phyloP scores from a whole-genome alignment of 1,140 invertebrate species.

The Chymomyza costata region DNA sequence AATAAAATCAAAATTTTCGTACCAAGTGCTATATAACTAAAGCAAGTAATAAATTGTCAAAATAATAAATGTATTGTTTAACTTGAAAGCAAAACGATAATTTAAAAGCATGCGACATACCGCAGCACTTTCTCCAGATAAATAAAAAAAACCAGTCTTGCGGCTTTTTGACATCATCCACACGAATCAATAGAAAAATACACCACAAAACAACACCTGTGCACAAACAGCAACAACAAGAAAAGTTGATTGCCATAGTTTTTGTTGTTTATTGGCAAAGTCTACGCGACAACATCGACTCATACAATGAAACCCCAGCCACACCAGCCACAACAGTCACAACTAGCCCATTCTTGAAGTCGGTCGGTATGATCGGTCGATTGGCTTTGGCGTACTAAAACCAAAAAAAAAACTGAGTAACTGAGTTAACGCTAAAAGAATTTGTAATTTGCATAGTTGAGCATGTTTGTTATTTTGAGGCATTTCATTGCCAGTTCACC shows the following conservation, averaged over 20 bases:
- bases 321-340: conserved; percentile 52
- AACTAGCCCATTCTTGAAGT: conserved; percentile 51
- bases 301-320: conserved; percentile 43
- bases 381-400: conserved; percentile 18
- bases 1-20: too few species aligned
- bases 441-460: conserved; percentile 15
- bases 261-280: background rate
- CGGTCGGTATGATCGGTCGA: conserved; percentile 31
- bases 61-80: too few species aligned
- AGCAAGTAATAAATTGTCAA: too few species aligned
- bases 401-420: too few species aligned
- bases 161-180: conserved; percentile 67
- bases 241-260: conserved; percentile 17
- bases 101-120: conserved; percentile 43
- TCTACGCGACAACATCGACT: conserved; percentile 14
- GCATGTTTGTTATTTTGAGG: conserved; percentile 58
- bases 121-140: conserved; percentile 60
- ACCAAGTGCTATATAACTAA: too few species aligned
- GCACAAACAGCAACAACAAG: conserved; percentile 16
- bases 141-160: conserved; percentile 54
- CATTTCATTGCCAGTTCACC: conserved; percentile 25
- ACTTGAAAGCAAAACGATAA: too few species aligned
- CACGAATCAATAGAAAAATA: conserved; percentile 64
- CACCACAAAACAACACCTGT: conserved; percentile 42
- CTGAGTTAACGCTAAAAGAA: too few species aligned